A percentile compares a stretch with the other conserved stretches of the same genome.
These are phyloP conservation scores for Mantis religiosa DNA, from an alignment of 2,888 invertebrate genomes.

Conservation along the genomic window DNA sequence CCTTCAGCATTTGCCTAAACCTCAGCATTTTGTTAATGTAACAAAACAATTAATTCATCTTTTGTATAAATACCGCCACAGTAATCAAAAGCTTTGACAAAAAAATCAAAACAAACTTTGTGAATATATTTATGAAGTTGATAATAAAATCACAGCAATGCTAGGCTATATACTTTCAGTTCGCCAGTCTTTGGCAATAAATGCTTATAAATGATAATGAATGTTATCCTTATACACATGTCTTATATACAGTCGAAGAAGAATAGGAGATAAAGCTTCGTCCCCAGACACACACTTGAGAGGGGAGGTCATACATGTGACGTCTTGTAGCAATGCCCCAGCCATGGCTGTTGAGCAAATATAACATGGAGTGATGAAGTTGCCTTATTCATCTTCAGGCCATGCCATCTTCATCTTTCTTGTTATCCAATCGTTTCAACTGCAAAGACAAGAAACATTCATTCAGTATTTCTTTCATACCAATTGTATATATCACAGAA, in stretches of 20 bases:
- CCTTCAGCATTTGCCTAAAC: too few relatives aligned
- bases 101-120: too few relatives aligned
- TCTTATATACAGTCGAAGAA: neutral
- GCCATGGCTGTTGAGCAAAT: neutral
- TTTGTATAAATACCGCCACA: too few relatives aligned
- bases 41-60: too few relatives aligned
- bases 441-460: conserved; percentile 38
- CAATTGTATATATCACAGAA: too few relatives aligned
- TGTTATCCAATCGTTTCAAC: conserved; percentile 45
- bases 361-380: neutral
- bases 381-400: conserved; percentile 38
- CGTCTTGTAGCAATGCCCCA: neutral
- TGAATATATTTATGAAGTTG: neutral
- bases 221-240: neutral
- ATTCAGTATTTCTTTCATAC: neutral
- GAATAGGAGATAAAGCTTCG: neutral
- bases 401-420: conserved; percentile 42
- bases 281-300: neutral
- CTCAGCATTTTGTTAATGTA: too few relatives aligned
- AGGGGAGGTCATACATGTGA: neutral
- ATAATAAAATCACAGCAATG: neutral
- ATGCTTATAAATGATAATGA: neutral
- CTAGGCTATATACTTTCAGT: neutral
- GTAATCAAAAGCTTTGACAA: too few relatives aligned
- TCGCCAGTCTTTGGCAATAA: neutral